These are phyloP conservation scores for Tachysurus vachellii DNA, from an alignment of 2,113 vertebrate species.

Conservation along the genomic window DNA sequence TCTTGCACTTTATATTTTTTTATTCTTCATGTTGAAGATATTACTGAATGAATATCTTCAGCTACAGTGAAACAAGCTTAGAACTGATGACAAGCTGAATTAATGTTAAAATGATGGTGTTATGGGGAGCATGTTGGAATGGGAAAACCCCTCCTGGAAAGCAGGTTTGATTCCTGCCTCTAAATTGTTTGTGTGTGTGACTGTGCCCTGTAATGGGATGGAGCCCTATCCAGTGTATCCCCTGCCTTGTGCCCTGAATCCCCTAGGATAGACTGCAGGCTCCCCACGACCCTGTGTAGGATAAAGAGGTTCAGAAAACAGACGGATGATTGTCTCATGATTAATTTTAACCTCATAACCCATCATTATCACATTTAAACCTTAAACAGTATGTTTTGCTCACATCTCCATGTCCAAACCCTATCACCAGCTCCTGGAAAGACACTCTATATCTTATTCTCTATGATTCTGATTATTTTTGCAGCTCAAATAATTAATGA, in stretches of 20 bases:
- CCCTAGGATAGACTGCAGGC: no score
- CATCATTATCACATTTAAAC: not conserved
- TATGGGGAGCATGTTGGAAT: no score
- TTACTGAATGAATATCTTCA: conserved; percentile 1
- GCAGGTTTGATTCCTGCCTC: no score
- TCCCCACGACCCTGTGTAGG: no score
- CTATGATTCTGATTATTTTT: not conserved
- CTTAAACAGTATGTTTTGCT: not conserved
- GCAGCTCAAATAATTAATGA: not conserved
- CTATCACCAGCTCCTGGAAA: not conserved
- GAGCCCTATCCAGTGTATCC: no score
- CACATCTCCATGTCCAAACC: not conserved
- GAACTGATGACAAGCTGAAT: not conserved
- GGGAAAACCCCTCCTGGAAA: no score
- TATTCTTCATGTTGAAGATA: conserved; percentile 23
- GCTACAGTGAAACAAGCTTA: not conserved
- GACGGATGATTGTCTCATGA: not conserved
- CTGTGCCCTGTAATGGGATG: no score
- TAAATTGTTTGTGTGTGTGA: no score
- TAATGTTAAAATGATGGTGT: not conserved
- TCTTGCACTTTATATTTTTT: conserved; percentile 20
- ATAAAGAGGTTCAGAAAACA: no score
- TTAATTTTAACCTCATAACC: not conserved
- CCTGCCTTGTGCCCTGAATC: no score
- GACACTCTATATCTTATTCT: not conserved